phyloP scores from a whole-genome alignment of 2,888 invertebrate genomes.

The Rotaria socialis region DNA sequence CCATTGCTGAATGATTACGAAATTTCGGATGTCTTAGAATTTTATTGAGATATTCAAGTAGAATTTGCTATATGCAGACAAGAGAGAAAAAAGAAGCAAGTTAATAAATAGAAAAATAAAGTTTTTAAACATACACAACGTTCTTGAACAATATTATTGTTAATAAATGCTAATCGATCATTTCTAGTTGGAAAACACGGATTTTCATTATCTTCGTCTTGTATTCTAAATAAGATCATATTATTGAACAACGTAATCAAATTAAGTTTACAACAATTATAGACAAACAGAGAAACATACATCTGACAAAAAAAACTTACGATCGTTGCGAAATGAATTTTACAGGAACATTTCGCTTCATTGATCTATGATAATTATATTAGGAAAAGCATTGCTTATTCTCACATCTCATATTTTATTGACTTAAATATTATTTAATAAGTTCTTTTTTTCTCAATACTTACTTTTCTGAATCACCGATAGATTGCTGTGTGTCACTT shows the following conservation, averaged over 20 bases:
- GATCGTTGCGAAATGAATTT: background rate
- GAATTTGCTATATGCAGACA: constrained; percentile 30
- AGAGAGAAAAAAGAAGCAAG: background rate
- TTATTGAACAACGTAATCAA: no score
- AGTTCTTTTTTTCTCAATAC: background rate
- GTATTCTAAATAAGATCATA: background rate
- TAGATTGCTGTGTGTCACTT: constrained; percentile 16
- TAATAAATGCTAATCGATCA: constrained; percentile 39
- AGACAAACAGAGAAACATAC: no score
- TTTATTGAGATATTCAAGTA: constrained; percentile 39
- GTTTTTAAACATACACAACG: constrained; percentile 38
- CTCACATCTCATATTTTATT: background rate
- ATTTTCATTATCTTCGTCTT: constrained; percentile 24
- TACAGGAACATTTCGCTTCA: background rate
- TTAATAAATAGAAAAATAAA: background rate
- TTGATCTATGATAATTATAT: background rate
- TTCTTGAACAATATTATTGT: constrained; percentile 24
- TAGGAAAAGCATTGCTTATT: background rate
- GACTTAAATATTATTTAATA: background rate
- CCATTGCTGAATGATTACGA: constrained; percentile 38
- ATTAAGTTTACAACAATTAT: no score
- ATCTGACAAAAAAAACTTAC: background rate
- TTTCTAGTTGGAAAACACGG: constrained; percentile 42
- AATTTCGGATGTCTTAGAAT: constrained; percentile 41
- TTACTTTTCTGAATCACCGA: constrained; percentile 42